These are phyloP conservation scores for Ianthella basta DNA, from an alignment of 37 sponge, comb jelly and placozoan species.

Conservation along the genomic window DNA sequence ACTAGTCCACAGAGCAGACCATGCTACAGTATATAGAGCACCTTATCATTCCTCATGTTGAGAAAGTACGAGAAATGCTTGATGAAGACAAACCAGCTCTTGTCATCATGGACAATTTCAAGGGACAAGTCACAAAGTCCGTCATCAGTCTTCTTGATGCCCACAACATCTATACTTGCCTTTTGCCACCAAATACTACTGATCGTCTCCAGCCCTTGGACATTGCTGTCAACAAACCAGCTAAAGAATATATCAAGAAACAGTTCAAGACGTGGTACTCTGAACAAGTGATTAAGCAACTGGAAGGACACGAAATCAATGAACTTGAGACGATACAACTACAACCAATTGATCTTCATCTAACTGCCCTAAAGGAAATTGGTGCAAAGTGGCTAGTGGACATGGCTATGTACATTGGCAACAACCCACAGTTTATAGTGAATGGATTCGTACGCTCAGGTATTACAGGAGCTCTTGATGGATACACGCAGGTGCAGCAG, in stretches of 20 bases:
- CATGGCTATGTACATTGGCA: slow-evolving; percentile 2
- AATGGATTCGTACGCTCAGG: slow-evolving; percentile 26
- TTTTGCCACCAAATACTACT: slow-evolving; percentile 37
- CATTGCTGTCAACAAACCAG: slow-evolving; percentile 37
- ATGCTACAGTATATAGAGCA: slow-evolving; percentile 41
- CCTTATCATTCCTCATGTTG: slow-evolving; percentile 30
- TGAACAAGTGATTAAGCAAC: slow-evolving; percentile 11
- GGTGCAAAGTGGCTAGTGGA: slow-evolving; percentile 29
- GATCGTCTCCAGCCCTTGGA: slow-evolving; percentile 44
- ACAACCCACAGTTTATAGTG: slow-evolving; percentile 13
- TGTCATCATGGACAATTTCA: slow-evolving; percentile 32
- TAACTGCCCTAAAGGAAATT: neutral
- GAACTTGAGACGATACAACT: neutral
- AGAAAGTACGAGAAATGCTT: neutral
- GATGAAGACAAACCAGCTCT: slow-evolving; percentile 1
- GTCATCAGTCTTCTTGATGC: slow-evolving; percentile 13
- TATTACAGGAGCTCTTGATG: slow-evolving; percentile 29
- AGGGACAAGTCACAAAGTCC: slow-evolving; percentile 18
- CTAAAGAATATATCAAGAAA: slow-evolving; percentile 16
- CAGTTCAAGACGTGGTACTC: slow-evolving; percentile 32
- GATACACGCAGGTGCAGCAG: too few species aligned
- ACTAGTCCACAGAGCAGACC: slow-evolving; percentile 38
- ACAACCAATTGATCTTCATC: neutral
- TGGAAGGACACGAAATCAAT: slow-evolving; percentile 1
- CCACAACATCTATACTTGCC: slow-evolving; percentile 22